Percentiles rank a stretch among this genome's conserved stretches.
phyloP scores from a whole-genome alignment of 2,797 vertebrate genomes.

The Anguilla megastoma region DNA sequence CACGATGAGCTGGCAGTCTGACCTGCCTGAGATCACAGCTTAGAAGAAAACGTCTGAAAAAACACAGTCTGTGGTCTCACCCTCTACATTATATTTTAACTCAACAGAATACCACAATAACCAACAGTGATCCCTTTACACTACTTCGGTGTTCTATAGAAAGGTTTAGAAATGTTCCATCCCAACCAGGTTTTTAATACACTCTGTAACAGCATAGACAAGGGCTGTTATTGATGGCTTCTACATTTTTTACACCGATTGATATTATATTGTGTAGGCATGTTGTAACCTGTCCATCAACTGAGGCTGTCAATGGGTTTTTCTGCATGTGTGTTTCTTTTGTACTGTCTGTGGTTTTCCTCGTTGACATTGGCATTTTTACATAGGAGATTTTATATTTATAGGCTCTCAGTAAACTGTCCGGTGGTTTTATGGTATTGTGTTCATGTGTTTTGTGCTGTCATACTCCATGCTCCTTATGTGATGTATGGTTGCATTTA shows the following conservation, averaged over 20 bases:
- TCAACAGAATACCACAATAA: background rate
- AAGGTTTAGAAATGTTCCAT: background rate
- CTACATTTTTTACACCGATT: background rate
- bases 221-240: background rate
- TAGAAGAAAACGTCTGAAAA: background rate
- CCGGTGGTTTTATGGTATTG: background rate
- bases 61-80: background rate
- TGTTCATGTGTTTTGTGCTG: background rate
- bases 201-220: background rate
- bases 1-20: background rate
- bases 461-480: background rate
- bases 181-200: background rate
- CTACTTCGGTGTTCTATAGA: background rate
- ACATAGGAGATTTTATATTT: background rate
- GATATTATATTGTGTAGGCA: background rate
- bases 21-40: background rate
- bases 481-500: background rate
- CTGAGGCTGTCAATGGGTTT: background rate
- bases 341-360: background rate
- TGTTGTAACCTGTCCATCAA: background rate
- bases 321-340: background rate
- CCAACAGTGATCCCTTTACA: background rate
- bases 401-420: background rate
- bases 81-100: background rate
- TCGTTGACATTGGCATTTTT: background rate